Base-by-base conservation (phyloP, 2,113 vertebrate species). In the Zosterops japonicus region DNA sequence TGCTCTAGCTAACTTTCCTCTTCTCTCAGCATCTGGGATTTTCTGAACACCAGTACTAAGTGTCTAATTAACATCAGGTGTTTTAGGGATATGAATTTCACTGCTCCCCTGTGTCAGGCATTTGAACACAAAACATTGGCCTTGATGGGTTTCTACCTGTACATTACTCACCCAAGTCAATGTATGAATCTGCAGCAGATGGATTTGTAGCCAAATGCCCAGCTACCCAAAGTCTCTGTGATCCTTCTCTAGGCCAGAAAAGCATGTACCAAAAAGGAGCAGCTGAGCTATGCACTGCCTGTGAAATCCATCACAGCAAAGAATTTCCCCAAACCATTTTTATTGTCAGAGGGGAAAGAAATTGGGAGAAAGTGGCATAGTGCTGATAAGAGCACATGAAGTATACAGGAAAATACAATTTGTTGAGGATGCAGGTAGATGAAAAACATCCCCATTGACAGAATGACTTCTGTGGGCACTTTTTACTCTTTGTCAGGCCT, bases 401-500 rank as follows among this genome's bases (percentile, higher is more conserved):
- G 50, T 76, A 74, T 89, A 75, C 49, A 79, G 80, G 20, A 91
- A 94, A 95, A 92, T 50, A 70, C 55, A 89, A 83, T 85, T 87
- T 92, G 31, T 76, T 84, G 90, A 89, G 74, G 42, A 55, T 77
- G 65, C 70, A 95, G 83, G 86, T 87, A 81, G 65, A 78, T 90
- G 74, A 94, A 90, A 96, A 95, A 92, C 63, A 84, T 79, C 59
- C 69, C 14, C 47, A 83, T 49, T 76, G 95, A 89, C 70, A 91
- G 77, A 95, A 87, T 53, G 60, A 75, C 31, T 83, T 97, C 75
- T 70, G 29, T 49, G 47, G 52, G 31, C 42, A 83, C 41, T 89
- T 95, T 89, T 90, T 82, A 55, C 50, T 82, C 89, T 93, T 85
- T 95, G 93, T 94, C 94, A 92, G 83, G 52, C n/a, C 67, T 87